Evolutionary conservation across 2,797 vertebrate genomes (phyloP), one percentile per base, ranked within the genome.

Genomic region (Synanceia verrucosa): DNA sequence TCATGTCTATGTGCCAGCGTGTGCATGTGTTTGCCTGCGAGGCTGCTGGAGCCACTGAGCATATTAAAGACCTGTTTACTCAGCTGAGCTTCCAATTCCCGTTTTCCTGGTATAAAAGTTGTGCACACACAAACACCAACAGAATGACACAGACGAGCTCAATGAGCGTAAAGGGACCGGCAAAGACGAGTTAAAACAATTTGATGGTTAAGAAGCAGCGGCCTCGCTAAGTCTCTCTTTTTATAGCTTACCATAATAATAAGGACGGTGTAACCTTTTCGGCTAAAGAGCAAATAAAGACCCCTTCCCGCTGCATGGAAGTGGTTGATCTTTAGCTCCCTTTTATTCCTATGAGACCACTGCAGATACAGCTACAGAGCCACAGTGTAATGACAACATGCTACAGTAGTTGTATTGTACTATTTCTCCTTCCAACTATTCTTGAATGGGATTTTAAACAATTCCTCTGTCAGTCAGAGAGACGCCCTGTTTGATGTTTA

Each of bases 21-120:
- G 76, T 71, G 81, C 9, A 70, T 65, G 77, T 85, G 86, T 86
- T 85, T 89, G 84, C 85, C 83, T 87, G 70, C 47, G 82, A 89
- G 86, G 72, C 85, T 81, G 76, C 67, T 84, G 76, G 76, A 92
- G 90, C 82, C 76, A 90, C 82, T 90, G 92, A 94, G 92, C 94
- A 94, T 88, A 94, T 94, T 95, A 91, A 94, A 92, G 86, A 91
- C 85, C 81, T 86, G 92, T 93, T 94, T 94, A 92, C 88, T 93
- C 89, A 94, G 89, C 90, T 93, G 90, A 92, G 86, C 83, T 89
- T 92, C 83, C 78, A 88, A 88, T 87, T 90, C 79, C 80, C 84
- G 74, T 81, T 66, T 59, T 89, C 65, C 52, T 78, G 65, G 60
- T 68, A 65, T 72, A 75, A 82, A 85, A 78, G 75, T 67, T 68